Base-by-base conservation (phyloP, 1,140 invertebrate genomes). In the Araneus ventricosus region DNA sequence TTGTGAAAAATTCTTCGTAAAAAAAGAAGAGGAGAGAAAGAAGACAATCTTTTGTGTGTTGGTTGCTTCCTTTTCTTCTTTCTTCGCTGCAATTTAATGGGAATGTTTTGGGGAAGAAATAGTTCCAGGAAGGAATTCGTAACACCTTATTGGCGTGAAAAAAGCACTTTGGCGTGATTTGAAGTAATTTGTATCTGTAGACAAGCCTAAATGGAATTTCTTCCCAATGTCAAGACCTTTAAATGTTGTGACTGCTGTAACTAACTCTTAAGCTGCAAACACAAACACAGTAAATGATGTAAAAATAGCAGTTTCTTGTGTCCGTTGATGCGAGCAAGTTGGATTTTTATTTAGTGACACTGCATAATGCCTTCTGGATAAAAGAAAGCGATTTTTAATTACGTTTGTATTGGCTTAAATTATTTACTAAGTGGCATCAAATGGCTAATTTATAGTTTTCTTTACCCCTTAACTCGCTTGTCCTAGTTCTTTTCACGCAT, bases 91-190 rank as follows among this genome's bases (percentile, higher is more conserved):
- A 27, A 67, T 67, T 67, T 67, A 67, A 67, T n/a, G n/a, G n/a
- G 24, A 27, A 67, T 67, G 63, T 67, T 67, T 27, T 67, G 63
- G 24, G 45, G 63, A 27, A 67, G n/a, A 67, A 30, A 67, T 10
- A n/a, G n/a, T 67, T 67, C 63, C 8, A n/a, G n/a, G 63, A 67
- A 67, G 63, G 24, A 30, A 67, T 67, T 67, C 63, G n/a, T 67
- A 27, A 67, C 63, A 67, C 63, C 63, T 67, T 67, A n/a, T n/a
- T 67, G 27, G 27, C 63, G 63, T n/a, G 63, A n/a, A 67, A 27
- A 67, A 30, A 30, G 63, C 14, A 6, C 61, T 67, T 67, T 67
- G 63, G 63, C 63, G 63, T 67, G 63, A 67, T 67, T 67, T 67
- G 63, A n/a, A 67, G 63, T 67, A 67, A 67, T 67, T 67, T 67